These are phyloP conservation scores for Aspidiotus rigidus DNA, from an alignment of 2,888 invertebrate species.

Conservation along the genomic window DNA sequence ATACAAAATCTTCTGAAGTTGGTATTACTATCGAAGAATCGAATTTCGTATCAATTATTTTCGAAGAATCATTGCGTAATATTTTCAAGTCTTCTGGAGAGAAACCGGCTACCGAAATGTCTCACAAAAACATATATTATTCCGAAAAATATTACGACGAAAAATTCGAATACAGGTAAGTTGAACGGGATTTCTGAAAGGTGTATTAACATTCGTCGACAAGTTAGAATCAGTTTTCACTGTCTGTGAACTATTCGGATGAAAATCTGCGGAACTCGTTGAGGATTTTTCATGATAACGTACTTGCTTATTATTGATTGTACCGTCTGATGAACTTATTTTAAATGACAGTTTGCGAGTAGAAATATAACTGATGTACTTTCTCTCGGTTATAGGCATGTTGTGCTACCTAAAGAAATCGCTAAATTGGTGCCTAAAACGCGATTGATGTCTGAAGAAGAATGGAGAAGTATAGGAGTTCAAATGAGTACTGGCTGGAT, in stretches of 20 bases:
- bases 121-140: constrained; percentile 69
- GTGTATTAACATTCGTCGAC: background rate
- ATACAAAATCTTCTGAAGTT: no score
- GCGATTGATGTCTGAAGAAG: constrained; percentile 84
- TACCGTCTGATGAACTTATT: background rate
- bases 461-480: constrained; percentile 90
- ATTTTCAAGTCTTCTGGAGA: no score
- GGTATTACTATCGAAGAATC: no score
- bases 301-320: background rate
- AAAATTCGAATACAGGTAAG: constrained; percentile 82
- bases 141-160: constrained; percentile 91
- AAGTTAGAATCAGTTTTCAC: background rate
- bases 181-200: constrained; percentile 30
- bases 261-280: background rate
- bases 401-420: constrained; percentile 85
- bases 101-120: constrained; percentile 19
- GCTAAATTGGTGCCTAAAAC: constrained; percentile 83
- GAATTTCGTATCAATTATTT: no score
- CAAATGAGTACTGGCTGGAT: constrained; percentile 96
- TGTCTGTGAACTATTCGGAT: background rate
- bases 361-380: background rate
- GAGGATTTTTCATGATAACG: background rate
- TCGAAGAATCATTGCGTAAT: no score
- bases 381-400: constrained; percentile 60
- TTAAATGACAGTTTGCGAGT: background rate